Evolutionary conservation across 2,888 invertebrate genomes (phyloP).

Genomic region (Drosophila koepferae): DNA sequence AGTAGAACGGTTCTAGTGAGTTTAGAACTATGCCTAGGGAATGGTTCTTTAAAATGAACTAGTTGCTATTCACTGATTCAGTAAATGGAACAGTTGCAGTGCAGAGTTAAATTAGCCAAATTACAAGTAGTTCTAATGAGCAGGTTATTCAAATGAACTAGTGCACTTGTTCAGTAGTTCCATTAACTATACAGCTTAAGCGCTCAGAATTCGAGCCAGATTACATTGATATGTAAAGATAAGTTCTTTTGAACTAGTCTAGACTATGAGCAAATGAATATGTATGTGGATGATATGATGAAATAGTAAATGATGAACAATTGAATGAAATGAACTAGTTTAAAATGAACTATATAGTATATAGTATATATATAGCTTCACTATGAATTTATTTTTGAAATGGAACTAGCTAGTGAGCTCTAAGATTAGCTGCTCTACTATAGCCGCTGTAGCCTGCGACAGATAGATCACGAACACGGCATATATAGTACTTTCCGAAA

Average conservation of each 20-base stretch:
- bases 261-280: too few species aligned
- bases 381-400: background rate
- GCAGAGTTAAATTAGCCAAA: background rate
- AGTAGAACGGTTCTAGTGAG: background rate
- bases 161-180: background rate
- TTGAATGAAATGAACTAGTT: background rate
- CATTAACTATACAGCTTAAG: background rate
- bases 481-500: conserved; percentile 8
- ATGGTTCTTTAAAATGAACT: background rate
- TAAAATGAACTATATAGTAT: background rate
- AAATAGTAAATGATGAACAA: background rate
- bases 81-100: background rate
- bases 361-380: too few species aligned
- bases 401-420: background rate
- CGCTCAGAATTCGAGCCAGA: background rate
- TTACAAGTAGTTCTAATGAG: background rate
- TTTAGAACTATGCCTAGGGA: background rate
- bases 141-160: background rate
- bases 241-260: background rate
- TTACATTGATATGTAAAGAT: background rate
- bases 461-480: background rate
- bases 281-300: too few species aligned
- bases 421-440: background rate
- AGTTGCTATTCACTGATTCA: background rate
- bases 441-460: background rate